Percentiles rank a stretch among this genome's conserved stretches.
phyloP scores from a whole-genome alignment of 1,140 invertebrate species.

The Ips nitidus region DNA sequence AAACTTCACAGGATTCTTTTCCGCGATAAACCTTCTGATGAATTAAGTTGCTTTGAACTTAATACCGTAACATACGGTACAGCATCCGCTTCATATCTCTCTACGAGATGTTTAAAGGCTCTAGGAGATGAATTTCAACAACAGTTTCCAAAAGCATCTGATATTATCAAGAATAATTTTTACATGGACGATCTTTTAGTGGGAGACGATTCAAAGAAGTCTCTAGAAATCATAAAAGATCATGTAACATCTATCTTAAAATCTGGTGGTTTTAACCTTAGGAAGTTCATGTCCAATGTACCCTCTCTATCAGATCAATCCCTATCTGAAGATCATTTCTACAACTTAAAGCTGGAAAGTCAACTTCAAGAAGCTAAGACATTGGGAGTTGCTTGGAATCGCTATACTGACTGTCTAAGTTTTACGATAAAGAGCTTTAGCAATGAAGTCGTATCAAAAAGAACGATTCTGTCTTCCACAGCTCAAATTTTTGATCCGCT shows the following conservation, averaged over 20 bases:
- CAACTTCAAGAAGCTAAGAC: too few species aligned
- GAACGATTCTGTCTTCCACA: too few species aligned
- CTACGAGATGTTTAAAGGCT: neutral
- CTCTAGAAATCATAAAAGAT: neutral
- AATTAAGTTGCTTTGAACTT: too few species aligned
- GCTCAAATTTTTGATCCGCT: slow-evolving; percentile 10
- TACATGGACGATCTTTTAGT: neutral
- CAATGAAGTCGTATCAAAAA: too few species aligned
- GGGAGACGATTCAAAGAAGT: neutral
- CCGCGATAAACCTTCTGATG: too few species aligned
- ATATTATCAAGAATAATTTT: neutral
- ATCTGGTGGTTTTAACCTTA: slow-evolving; percentile 4
- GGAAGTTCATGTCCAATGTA: neutral
- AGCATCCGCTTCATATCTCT: too few species aligned
- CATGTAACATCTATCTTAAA: neutral
- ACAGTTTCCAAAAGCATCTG: neutral
- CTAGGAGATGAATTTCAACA: neutral
- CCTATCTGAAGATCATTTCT: neutral
- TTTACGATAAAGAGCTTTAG: too few species aligned
- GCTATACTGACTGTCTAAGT: too few species aligned
- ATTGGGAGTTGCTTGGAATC: too few species aligned
- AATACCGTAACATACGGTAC: too few species aligned
- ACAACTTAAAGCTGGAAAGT: too few species aligned
- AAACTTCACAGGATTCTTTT: too few species aligned
- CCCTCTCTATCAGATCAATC: neutral